Percentiles rank a stretch among this genome's conserved stretches.
phyloP scores from a whole-genome alignment of 2,113 vertebrate genomes.

The Microtus pennsylvanicus region DNA sequence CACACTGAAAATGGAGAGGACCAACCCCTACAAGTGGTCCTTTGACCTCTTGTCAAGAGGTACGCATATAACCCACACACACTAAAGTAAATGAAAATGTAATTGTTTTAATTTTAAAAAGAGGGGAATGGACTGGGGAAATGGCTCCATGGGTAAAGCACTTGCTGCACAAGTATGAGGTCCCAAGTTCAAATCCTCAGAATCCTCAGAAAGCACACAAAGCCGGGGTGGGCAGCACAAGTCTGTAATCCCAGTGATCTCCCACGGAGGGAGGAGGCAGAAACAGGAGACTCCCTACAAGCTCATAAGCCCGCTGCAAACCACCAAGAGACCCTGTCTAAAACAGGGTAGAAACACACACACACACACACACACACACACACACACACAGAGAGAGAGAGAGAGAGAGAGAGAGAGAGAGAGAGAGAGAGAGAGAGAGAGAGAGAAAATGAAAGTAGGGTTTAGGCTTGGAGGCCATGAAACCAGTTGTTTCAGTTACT shows the following conservation, averaged over 20 bases:
- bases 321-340: background rate
- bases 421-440: background rate
- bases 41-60: background rate
- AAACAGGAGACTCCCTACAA: background rate
- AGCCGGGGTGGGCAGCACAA: background rate
- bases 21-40: background rate
- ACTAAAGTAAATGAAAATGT: background rate
- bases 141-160: background rate
- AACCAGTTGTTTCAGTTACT: background rate
- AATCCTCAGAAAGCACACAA: background rate
- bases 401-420: background rate
- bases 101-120: background rate
- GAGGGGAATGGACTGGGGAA: background rate
- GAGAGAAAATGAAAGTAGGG: no score
- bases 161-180: background rate
- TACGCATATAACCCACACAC: background rate
- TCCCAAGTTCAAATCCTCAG: background rate
- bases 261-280: background rate
- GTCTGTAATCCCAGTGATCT: background rate
- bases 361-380: background rate
- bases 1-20: background rate
- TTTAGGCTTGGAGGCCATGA: background rate
- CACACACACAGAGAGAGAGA: background rate
- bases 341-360: background rate
- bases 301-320: background rate